Evolutionary conservation across 2,797 vertebrate genomes (phyloP).

Genomic region (Remorina albescens): DNA sequence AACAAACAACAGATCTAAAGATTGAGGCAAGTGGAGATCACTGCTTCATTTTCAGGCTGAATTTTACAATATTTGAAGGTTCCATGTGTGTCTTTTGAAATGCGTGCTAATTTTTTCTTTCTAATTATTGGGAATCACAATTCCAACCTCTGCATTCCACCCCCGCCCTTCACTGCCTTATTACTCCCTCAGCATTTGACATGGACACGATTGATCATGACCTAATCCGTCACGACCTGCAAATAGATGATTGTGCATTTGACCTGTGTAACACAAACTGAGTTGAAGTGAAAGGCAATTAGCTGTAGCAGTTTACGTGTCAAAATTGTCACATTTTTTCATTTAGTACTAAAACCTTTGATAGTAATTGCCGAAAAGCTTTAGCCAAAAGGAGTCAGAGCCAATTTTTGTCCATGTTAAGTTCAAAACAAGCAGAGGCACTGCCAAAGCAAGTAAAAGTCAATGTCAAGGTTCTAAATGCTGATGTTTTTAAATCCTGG

Average conservation of each 20-base stretch:
- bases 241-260: not conserved
- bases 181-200: not conserved
- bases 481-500: not conserved
- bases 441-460: conserved; percentile 1
- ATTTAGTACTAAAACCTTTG: not conserved
- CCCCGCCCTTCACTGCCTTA: not conserved
- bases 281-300: not conserved
- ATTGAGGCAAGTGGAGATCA: too few relatives aligned
- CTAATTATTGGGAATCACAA: too few relatives aligned
- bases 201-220: not conserved
- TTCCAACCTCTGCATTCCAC: too few relatives aligned
- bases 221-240: not conserved
- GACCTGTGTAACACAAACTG: not conserved
- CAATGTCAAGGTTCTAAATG: not conserved
- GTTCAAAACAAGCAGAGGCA: not conserved
- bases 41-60: too few relatives aligned
- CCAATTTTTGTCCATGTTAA: not conserved
- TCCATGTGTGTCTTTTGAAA: too few relatives aligned
- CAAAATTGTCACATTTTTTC: not conserved
- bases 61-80: too few relatives aligned
- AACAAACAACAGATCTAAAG: too few relatives aligned
- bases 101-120: too few relatives aligned
- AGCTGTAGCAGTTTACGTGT: too few relatives aligned
- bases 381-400: not conserved
- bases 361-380: not conserved